Conservation (phyloP, 1,140 invertebrate genomes). For the Cyclargus thomasi region DNA sequence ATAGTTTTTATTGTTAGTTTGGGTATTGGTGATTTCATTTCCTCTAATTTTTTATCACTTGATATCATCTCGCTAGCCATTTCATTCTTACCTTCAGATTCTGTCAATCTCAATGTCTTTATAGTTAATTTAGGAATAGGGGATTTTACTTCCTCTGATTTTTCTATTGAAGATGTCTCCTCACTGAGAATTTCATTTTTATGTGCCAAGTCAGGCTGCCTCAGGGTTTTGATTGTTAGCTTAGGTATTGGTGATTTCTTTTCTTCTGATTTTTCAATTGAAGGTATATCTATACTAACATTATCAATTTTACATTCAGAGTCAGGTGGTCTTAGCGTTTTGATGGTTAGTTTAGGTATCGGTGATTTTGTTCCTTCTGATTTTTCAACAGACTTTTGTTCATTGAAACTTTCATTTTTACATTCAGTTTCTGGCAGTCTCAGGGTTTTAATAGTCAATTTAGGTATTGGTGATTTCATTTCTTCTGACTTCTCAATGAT, state of each 20-base stretch:
- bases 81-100: conserved; percentile 33
- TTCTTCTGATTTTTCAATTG: background rate
- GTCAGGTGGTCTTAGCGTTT: background rate
- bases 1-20: conserved; percentile 69
- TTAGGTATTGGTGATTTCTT: conserved; percentile 1
- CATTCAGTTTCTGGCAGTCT: conserved; percentile 17
- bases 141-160: conserved; percentile 24
- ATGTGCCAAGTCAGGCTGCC: conserved; percentile 5
- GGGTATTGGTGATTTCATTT: conserved; percentile 55
- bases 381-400: background rate
- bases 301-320: conserved; percentile 28
- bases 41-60: conserved; percentile 43
- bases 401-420: conserved; percentile 26
- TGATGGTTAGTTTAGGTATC: background rate
- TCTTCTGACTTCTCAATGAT: background rate
- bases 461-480: background rate
- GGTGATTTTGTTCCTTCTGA: background rate
- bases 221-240: background rate
- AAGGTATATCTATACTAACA: conserved; percentile 11
- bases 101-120: conserved; percentile 53
- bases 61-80: background rate
- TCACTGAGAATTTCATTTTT: conserved; percentile 22
- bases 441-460: background rate
- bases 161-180: conserved; percentile 17
- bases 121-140: conserved; percentile 67